Evolutionary conservation across 2,113 vertebrate genomes (phyloP), one percentile per base, ranked within the genome.

Genomic region (Anhinga anhinga): DNA sequence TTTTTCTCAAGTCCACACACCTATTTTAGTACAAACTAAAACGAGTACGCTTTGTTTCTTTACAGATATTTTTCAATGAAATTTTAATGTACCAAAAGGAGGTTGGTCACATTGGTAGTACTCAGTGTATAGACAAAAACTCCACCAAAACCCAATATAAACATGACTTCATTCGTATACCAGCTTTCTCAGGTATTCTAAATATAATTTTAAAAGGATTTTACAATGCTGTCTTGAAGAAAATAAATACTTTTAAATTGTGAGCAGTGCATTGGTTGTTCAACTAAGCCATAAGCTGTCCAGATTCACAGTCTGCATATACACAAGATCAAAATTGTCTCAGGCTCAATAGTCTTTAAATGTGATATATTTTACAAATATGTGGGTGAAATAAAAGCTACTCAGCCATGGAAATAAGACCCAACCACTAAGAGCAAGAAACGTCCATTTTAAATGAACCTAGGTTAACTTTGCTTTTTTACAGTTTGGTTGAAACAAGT

Each of bases 321-420:
- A 95, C 62, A 94, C 49, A 95, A 93, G 96, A 98, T 96, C 97
- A 96, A 82, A 98, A 91, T 94, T 96, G 90, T 95, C 92, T 96
- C 78, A 96, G 91, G 94, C 87, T 94, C 77, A 97, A n/a, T 0
- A 90, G 81, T 73, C 88, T 89, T 55, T 72, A 95, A 87, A 62
- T 38, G 80, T 93, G 76, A 86, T 94, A 61, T 77, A 96, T 96
- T 98, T 96, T 91, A 91, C 86, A 95, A 82, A 94, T 88, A 36
- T 4, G 13, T 52, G 67, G 94, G 97, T 82, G 88, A 89, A 93
- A 97, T 66, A 95, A 95, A 96, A 97, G 96, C 97, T 98, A 98
- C 92, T 97, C 50, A 95, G 97, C 98, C 97, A 97, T 98, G 98
- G 97, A 98, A 98, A 98, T 97, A 98, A 98, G 98, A 98, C 32